Percentiles rank a stretch among this genome's conserved stretches.
Evolutionary conservation across 2,888 invertebrate species (phyloP).

Genomic region (Sturmia bella): DNA sequence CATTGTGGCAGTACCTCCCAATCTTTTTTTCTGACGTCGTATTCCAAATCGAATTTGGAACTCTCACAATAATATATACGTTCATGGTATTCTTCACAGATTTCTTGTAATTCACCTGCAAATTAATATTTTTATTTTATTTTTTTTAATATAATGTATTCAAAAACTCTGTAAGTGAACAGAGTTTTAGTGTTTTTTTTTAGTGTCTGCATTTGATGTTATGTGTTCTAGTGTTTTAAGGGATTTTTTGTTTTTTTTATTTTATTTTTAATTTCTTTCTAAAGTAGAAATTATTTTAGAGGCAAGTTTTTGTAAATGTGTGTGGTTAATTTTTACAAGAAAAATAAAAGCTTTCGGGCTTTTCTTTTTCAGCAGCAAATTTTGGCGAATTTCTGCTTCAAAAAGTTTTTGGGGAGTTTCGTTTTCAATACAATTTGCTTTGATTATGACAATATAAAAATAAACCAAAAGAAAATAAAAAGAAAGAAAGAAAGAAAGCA

Average conservation of each 20-base stretch:
- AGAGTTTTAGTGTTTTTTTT: conserved; percentile 2
- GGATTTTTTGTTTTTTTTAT: background rate
- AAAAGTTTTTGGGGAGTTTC: conserved; percentile 50
- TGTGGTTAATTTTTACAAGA: conserved; percentile 18
- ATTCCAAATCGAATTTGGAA: conserved; percentile 99
- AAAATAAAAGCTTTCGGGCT: conserved; percentile 54
- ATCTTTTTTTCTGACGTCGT: conserved; percentile 99
- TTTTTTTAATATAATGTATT: too few relatives aligned
- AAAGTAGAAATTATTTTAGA: background rate
- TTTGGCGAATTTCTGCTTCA: conserved; percentile 9
- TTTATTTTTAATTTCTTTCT: conserved; percentile 26
- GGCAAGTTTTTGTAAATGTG: conserved; percentile 10
- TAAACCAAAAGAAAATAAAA: conserved; percentile 33
- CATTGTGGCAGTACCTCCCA: conserved; percentile 93
- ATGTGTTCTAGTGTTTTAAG: conserved; percentile 71
- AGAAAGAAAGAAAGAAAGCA: conserved; percentile 55
- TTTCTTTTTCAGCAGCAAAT: conserved; percentile 21
- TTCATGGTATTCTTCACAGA: conserved; percentile 97
- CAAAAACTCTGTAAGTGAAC: too few relatives aligned
- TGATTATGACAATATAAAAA: conserved; percentile 59
- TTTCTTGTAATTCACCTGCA: conserved; percentile 89
- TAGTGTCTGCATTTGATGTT: conserved; percentile 54
- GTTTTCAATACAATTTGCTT: conserved; percentile 42
- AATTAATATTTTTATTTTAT: conserved; percentile 34
- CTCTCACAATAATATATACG: conserved; percentile 98